phyloP scores from a whole-genome alignment of 1,140 invertebrate genomes.

The Drosophila santomea region DNA sequence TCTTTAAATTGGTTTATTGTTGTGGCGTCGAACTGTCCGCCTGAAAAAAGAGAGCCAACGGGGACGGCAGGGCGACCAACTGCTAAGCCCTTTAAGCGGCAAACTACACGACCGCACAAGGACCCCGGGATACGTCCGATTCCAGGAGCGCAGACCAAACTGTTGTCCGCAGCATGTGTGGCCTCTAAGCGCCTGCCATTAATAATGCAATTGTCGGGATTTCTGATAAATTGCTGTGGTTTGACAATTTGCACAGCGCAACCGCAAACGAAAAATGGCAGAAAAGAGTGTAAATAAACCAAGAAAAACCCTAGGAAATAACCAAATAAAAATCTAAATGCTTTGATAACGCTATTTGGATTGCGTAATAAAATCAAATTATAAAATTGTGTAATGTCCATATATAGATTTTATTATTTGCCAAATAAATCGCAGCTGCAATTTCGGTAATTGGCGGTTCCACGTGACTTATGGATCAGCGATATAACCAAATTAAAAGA shows the following conservation, averaged over 20 bases:
- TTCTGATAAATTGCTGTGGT: constrained; percentile 77
- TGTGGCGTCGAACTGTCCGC: constrained; percentile 36
- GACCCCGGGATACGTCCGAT: constrained; percentile 20
- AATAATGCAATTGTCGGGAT: constrained; percentile 74
- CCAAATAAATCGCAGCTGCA: constrained; percentile 33
- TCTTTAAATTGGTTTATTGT: constrained; percentile 82
- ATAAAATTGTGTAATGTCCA: constrained; percentile 10
- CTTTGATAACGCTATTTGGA: constrained; percentile 26
- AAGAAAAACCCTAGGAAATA: constrained; percentile 9
- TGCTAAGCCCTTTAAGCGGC: constrained; percentile 53
- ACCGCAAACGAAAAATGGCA: constrained; percentile 46
- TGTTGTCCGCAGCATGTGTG: constrained; percentile 54
- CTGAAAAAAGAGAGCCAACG: not conserved
- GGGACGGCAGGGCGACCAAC: not conserved
- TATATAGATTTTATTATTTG: constrained; percentile 11
- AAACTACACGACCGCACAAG: constrained; percentile 35
- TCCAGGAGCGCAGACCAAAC: constrained; percentile 18
- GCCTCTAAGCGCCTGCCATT: constrained; percentile 72
- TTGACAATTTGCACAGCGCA: constrained; percentile 67
- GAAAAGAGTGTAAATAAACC: constrained; percentile 14
- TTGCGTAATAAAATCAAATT: constrained; percentile 49
- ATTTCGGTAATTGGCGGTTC: constrained; percentile 45
- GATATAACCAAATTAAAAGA: constrained; percentile 38
- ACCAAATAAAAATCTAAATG: not conserved
- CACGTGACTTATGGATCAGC: constrained; percentile 37